Evolutionary conservation across 1,140 invertebrate species (phyloP), one percentile per base, ranked within the genome.

Genomic region (Drosophila seguyi): DNA sequence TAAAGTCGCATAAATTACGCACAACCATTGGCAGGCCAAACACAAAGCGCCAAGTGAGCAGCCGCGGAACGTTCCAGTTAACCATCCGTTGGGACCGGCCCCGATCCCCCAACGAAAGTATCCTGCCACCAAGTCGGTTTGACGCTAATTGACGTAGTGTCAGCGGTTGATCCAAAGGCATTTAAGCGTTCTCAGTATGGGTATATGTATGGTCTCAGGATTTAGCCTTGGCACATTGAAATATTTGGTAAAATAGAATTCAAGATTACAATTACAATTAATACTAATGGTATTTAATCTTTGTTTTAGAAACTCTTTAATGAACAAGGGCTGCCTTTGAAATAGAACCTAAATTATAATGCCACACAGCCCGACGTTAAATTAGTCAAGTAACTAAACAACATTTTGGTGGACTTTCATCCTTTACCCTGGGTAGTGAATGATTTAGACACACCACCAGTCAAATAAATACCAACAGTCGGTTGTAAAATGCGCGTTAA

Each of bases 1-100:
- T 87, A 88, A 87, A 88, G 76, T 87, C 72, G 84, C 84, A 87
- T 87, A 90, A 87, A 87, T 88, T 87, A 87, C 84, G 85, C 77
- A 84, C 76, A 75, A 75, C 79, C 79, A 82, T 79, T 87, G 65
- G 48, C 79, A 57, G 62, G 44, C 45, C 60, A 50, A 73, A 56
- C 53, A 80, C 71, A 81, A 59, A 59, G 52, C 42, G 20, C 56
- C 62, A 61, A 72, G 77, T 61, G 71, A 57, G 79, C 72, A 63
- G 58, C 36, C 59, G 34, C 34, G 45, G 45, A 74, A 41, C 38
- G 45, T 20, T 18, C 48, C 63, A 47, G 20, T 42, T 53, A 39
- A 56, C 29, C 48, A 39, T 39, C 31, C 52, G 8, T 14, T 22
- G 36, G 41, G 53, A 34, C 11, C 65, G 27, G 11, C 31, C 31